A percentile compares a stretch with the other conserved stretches of the same genome.
Evolutionary conservation across 1,140 invertebrate species (phyloP).

Genomic region (Mamestra configurata): DNA sequence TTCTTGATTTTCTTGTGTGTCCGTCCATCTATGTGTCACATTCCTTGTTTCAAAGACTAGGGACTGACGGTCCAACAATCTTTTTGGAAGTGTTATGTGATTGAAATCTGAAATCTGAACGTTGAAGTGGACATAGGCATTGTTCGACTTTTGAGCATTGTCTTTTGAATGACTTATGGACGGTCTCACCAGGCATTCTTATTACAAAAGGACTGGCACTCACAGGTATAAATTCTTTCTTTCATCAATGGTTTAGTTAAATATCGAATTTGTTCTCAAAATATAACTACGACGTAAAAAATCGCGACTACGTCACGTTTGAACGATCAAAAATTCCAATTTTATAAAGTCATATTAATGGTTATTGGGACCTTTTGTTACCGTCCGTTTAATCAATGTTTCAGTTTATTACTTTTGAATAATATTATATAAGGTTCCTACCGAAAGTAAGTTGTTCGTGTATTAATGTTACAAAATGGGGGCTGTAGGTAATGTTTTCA

Average conservation of each 20-base stretch:
- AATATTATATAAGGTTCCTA: constrained; percentile 18
- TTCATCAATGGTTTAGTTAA: constrained; percentile 8
- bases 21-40: background rate
- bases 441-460: constrained; percentile 18
- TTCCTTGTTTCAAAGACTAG: background rate
- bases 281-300: constrained; percentile 26
- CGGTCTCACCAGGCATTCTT: background rate
- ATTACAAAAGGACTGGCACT: background rate
- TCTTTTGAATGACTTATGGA: background rate
- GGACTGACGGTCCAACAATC: background rate
- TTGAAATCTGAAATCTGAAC: background rate
- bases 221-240: background rate
- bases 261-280: constrained; percentile 7
- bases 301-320: constrained; percentile 17
- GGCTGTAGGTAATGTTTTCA: background rate
- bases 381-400: constrained; percentile 43
- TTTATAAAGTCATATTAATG: constrained; percentile 48
- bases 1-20: background rate
- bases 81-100: background rate
- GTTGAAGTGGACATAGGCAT: background rate
- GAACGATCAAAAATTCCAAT: constrained; percentile 50
- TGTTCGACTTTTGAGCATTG: background rate
- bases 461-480: constrained; percentile 23
- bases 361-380: constrained; percentile 50
- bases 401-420: constrained; percentile 45